Conservation (phyloP, 2,113 vertebrate genomes). For the Himantopus leucocephalus region DNA sequence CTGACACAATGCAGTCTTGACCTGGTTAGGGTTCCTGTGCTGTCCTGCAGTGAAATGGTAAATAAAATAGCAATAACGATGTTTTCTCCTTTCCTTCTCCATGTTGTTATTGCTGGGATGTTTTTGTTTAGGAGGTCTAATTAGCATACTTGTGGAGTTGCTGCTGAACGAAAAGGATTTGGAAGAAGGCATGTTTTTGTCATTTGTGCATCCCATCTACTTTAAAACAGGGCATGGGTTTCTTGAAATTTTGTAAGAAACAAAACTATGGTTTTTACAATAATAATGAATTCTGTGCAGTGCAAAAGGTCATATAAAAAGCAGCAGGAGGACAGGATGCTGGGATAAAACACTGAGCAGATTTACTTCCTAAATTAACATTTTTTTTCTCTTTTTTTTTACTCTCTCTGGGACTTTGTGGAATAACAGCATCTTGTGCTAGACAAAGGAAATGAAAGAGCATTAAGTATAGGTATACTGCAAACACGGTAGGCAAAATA, state of each 20-base stretch:
- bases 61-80: neutral
- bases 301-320: slow-evolving; percentile 36
- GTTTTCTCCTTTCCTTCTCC: neutral
- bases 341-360: slow-evolving; percentile 34
- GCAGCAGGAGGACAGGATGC: slow-evolving; percentile 45
- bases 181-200: neutral
- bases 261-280: neutral
- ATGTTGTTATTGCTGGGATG: neutral
- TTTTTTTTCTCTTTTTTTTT: neutral
- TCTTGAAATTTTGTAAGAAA: neutral
- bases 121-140: neutral
- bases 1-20: neutral
- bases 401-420: neutral
- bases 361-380: slow-evolving; percentile 43
- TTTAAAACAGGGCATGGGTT: neutral
- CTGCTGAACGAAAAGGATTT: neutral
- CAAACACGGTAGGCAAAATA: slow-evolving; percentile 11
- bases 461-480: slow-evolving; percentile 15
- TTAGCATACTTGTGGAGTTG: neutral
- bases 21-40: neutral
- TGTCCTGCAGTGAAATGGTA: neutral
- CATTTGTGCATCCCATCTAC: neutral
- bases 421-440: slow-evolving; percentile 27
- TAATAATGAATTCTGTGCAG: slow-evolving; percentile 16
- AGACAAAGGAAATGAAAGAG: slow-evolving; percentile 51